Base-by-base conservation (phyloP, 2,113 vertebrate species). In the Arvicanthis niloticus region DNA sequence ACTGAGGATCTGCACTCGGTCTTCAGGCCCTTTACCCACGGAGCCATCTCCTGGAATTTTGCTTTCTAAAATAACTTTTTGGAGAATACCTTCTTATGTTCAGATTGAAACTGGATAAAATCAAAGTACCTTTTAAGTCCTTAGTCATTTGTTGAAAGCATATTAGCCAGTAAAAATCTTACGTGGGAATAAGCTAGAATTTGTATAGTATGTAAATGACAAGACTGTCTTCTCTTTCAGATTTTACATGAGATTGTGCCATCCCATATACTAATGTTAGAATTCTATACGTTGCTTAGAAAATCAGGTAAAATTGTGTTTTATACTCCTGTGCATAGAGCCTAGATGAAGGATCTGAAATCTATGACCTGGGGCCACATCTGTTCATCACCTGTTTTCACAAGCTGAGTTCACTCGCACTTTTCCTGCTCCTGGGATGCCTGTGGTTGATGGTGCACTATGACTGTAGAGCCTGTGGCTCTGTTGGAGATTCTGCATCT, bases 211-310 rank as follows among this genome's bases (percentile, higher is more conserved):
- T 89, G 16, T 86, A 89, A 84, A 70, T 85, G 37, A 92, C 29
- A 92, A 51, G 31, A 5, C 68, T 96, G 60, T 48, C 91, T 42
- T 96, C 91, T 82, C 91, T 97, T 93, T 29, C 97, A 99, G 99
- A 97, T 98, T 51, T 99, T 99, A 93, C 98, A 98, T 78, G 70
- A 96, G 4, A 97, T 98, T 93, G 99, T 99, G 87, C 99, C 99
- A 37, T 99, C 99, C 97, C 99, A 99, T 94, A 99, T 99, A 91
- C 96, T 99, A 93, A 99, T 99, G 99, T 97, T 99, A 98, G 99
- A 99, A 93, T 99, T 99, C 95, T 98, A 98, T 93, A 95, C 60
- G 16, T 98, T 99, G 86, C 99, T 99, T 95, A 98, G 98, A 93
- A 97, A 98, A 58, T 99, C 99, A 97, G 99, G 99, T 99, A 99